phyloP scores from a whole-genome alignment of 2,113 vertebrate species.

The Erythrocebus patas region DNA sequence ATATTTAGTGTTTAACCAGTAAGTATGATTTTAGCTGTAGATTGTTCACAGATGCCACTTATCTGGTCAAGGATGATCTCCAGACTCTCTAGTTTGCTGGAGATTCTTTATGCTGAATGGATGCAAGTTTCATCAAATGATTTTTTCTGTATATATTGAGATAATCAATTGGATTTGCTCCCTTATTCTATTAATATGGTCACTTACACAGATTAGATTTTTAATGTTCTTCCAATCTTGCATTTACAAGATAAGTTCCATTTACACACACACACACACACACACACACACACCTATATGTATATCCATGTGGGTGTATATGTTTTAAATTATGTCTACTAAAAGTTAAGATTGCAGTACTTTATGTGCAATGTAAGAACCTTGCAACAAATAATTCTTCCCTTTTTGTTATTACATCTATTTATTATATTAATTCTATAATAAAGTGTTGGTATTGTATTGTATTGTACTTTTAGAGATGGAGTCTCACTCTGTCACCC shows the following conservation, averaged over 20 bases:
- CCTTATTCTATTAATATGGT: neutral
- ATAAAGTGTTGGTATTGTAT: neutral
- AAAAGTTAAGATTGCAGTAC: neutral
- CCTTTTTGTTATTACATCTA: neutral
- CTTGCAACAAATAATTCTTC: neutral
- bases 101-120: neutral
- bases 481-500: too few relatives aligned
- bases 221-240: neutral
- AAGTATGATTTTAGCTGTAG: neutral
- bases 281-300: neutral
- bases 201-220: neutral
- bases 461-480: neutral
- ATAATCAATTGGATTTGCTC: neutral
- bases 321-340: neutral
- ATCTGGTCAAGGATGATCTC: neutral
- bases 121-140: neutral
- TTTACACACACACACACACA: neutral
- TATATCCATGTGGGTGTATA: neutral
- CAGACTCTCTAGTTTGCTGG: neutral
- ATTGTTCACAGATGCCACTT: neutral
- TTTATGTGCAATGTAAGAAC: neutral
- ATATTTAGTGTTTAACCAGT: neutral
- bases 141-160: neutral
- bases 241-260: neutral
- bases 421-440: neutral